Base-by-base conservation (phyloP, 1,140 invertebrate species). In the Eriosoma lanigerum region DNA sequence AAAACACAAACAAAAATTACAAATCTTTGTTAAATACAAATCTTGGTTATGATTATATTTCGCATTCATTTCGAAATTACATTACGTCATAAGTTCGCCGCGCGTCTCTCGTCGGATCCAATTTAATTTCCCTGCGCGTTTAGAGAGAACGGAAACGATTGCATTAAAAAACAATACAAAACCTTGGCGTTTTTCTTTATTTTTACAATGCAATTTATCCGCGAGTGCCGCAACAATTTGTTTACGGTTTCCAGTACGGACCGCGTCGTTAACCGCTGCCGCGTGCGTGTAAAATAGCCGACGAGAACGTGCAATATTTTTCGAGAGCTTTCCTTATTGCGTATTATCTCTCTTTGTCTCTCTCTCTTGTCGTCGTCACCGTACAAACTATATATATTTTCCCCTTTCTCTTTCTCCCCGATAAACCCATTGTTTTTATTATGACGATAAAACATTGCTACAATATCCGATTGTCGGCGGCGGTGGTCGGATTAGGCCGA, bases 391-490 rank as follows among this genome's bases (percentile, higher is more conserved):
- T 8, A 8, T 38, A 8, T 38, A 4, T 38, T 8, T 38, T 38
- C 32, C 8, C 32, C 32, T 38, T 38, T 38, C 32, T 4, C 32
- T 8, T 38, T 8, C 32, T 26, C 26, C 60, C 26, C 60, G 26
- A 62, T 38, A 26, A 52, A 73, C 24, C 48, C 70, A 52, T 73
- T 52, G 70, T 73, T 73, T 73, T 73, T 52, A 73, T 73, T 52
- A 73, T 52, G 70, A 73, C 70, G 50, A 52, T 73, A 73, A 73
- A 73, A 73, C 70, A 52, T 73, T 15, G 70, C 15, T 73, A 29
- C 38, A 48, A 70, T 21, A 70, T 62, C 38, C 38, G n/a, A 38
- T 21, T 44, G 64, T 10, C 15, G 48, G 70, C 19, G 24, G 46
- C 12, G 46, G 48, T 52, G 64, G 38, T 46, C 0, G n/a, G 21